Percentiles rank a stretch among this genome's conserved stretches.
Conservation (phyloP, 2,888 invertebrate genomes). For the Gonocerus acuteangulatus region DNA sequence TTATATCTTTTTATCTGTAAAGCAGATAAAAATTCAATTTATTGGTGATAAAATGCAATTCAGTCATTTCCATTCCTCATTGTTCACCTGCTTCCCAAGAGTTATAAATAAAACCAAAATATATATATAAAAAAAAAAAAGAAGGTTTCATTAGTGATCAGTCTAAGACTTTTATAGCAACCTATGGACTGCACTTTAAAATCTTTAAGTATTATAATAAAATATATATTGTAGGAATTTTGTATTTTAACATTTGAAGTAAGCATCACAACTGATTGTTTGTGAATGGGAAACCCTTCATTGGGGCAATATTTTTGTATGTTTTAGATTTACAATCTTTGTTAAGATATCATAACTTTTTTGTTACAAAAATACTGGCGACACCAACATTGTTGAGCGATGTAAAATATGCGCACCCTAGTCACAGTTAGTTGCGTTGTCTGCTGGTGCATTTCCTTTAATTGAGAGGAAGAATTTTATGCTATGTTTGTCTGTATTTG, state of each 20-base stretch:
- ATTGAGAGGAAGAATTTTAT: slow-evolving; percentile 37
- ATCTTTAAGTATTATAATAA: slow-evolving; percentile 33
- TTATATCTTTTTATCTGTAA: background rate
- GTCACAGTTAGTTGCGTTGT: slow-evolving; percentile 38
- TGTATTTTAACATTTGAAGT: slow-evolving; percentile 23
- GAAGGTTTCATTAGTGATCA: slow-evolving; percentile 33
- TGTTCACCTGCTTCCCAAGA: background rate
- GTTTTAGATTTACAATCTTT: slow-evolving; percentile 36
- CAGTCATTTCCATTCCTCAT: background rate
- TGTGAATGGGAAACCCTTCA: slow-evolving; percentile 23
- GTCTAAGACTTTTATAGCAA: slow-evolving; percentile 36
- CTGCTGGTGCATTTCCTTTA: slow-evolving; percentile 37
- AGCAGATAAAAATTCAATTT: background rate
- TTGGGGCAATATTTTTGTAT: slow-evolving; percentile 29
- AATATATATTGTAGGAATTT: slow-evolving; percentile 26
- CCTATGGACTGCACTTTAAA: slow-evolving; percentile 35
- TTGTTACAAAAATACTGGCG: slow-evolving; percentile 35
- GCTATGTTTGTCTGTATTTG: slow-evolving; percentile 37
- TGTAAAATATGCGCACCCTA: slow-evolving; percentile 35
- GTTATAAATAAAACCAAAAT: background rate
- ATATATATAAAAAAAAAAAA: background rate
- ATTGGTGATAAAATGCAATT: background rate
- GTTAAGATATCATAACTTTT: slow-evolving; percentile 36
- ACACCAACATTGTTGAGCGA: slow-evolving; percentile 38
- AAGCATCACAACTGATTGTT: slow-evolving; percentile 23